phyloP scores from a whole-genome alignment of 2,113 vertebrate genomes.

The Seriola rivoliana region DNA sequence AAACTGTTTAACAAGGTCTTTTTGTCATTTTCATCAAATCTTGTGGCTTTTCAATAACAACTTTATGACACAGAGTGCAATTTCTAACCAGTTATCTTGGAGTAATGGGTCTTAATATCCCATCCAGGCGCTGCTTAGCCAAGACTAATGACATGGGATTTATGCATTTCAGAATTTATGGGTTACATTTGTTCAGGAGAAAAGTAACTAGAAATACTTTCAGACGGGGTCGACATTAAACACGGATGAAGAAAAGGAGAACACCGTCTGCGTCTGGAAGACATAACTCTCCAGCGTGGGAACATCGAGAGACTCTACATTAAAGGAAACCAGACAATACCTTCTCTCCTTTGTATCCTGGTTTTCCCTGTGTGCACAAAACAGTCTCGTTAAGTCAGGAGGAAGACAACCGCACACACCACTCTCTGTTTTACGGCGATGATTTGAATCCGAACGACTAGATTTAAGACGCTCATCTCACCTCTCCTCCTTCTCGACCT shows the following conservation, averaged over 20 bases:
- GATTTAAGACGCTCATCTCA: slow-evolving; percentile 64
- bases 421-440: too few relatives aligned
- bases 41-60: not conserved
- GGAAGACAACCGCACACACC: not conserved
- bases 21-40: slow-evolving; percentile 4
- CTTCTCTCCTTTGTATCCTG: slow-evolving; percentile 93
- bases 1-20: not conserved
- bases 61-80: slow-evolving; percentile 8
- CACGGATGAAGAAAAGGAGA: not conserved
- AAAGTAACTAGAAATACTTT: slow-evolving; percentile 6
- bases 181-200: not conserved
- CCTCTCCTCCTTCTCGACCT: slow-evolving; percentile 89
- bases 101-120: slow-evolving; percentile 19
- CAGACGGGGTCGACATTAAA: slow-evolving; percentile 29
- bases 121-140: not conserved
- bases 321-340: slow-evolving; percentile 73
- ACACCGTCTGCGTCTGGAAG: slow-evolving; percentile 8
- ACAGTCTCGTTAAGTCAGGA: slow-evolving; percentile 35
- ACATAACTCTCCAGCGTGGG: slow-evolving; percentile 25
- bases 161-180: not conserved
- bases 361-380: slow-evolving; percentile 87
- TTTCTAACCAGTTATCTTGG: not conserved
- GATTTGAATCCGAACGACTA: not conserved
- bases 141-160: not conserved
- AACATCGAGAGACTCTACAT: not conserved